Conservation (phyloP, 2,113 vertebrate species). For the Bucco capensis region DNA sequence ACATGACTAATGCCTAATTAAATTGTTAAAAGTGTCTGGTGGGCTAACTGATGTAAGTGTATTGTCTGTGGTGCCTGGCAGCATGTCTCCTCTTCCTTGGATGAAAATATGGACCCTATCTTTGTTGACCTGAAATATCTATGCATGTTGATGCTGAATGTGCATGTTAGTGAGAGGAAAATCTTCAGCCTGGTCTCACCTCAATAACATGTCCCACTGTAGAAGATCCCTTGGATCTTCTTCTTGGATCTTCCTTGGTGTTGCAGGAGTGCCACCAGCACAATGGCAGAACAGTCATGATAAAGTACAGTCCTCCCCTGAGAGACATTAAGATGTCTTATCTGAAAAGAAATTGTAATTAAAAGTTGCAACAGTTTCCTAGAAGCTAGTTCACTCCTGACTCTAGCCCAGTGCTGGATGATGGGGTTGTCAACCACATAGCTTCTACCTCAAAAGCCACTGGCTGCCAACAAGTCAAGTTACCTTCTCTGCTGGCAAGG, state of each 20-base stretch:
- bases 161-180: background rate
- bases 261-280: background rate
- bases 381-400: background rate
- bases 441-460: background rate
- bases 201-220: background rate
- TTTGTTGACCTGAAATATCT: background rate
- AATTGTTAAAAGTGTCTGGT: background rate
- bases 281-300: fast-evolving
- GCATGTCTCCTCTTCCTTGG: background rate
- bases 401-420: background rate
- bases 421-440: background rate
- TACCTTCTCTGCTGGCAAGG: background rate
- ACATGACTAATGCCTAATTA: background rate
- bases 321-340: background rate
- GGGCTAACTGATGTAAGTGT: background rate
- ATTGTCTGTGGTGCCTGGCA: background rate
- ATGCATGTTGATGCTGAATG: background rate
- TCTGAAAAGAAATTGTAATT: background rate
- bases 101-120: background rate
- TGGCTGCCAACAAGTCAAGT: background rate
- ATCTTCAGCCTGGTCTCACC: background rate
- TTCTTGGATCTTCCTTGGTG: no score
- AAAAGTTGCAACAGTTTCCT: background rate
- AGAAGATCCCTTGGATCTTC: background rate
- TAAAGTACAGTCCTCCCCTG: background rate